phyloP scores from a whole-genome alignment of 2,888 invertebrate genomes.

The Phania funesta region DNA sequence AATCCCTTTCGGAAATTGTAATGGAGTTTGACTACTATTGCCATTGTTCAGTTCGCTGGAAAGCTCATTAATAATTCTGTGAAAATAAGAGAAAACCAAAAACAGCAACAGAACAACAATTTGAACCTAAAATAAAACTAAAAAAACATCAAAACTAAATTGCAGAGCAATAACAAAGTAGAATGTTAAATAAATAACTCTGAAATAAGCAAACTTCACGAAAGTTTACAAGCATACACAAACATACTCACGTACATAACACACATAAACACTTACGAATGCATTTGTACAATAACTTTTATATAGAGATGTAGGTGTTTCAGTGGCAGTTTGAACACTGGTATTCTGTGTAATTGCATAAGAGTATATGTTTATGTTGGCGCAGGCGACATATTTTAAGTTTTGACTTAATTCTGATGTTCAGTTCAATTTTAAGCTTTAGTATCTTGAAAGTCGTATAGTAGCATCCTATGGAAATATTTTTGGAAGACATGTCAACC shows the following conservation, averaged over 20 bases:
- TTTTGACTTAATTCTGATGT: conserved; percentile 50
- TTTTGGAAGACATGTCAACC: too few relatives aligned
- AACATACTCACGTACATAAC: not conserved
- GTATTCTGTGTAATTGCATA: conserved; percentile 6
- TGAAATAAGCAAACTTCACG: conserved; percentile 45
- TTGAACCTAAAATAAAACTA: conserved; percentile 1
- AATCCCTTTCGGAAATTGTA: conserved; percentile 28
- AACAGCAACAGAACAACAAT: not conserved
- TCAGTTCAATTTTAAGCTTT: conserved; percentile 46
- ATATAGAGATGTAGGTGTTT: conserved; percentile 30
- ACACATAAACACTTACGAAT: not conserved
- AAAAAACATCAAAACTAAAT: not conserved
- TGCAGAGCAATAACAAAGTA: conserved; percentile 24
- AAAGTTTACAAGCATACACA: conserved; percentile 10
- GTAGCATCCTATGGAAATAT: too few relatives aligned
- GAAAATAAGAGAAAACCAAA: conserved; percentile 13
- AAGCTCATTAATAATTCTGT: conserved; percentile 62
- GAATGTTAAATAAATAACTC: conserved; percentile 56
- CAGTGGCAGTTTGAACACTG: conserved; percentile 10
- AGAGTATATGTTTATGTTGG: not conserved
- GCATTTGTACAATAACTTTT: conserved; percentile 4
- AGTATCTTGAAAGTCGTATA: too few relatives aligned
- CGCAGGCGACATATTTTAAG: not conserved
- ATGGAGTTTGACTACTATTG: conserved; percentile 50
- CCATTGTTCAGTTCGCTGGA: conserved; percentile 60